Evolutionary conservation across 2,797 vertebrate species (phyloP).

Genomic region (Rhinoraja longicauda): DNA sequence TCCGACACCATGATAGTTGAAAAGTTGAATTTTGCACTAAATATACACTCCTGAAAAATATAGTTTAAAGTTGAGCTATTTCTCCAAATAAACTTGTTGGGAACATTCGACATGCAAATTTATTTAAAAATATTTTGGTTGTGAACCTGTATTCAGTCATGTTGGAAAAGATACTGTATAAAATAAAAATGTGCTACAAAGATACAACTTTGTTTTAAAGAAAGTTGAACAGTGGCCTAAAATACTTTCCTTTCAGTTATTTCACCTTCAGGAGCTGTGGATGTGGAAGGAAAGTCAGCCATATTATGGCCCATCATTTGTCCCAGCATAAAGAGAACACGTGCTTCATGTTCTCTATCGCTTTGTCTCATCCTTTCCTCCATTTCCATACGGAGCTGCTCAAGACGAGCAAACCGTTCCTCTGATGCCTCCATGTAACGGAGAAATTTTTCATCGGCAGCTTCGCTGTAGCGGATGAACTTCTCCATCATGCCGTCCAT

Average conservation of each 20-base stretch:
- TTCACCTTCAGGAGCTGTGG: slow-evolving; percentile 30
- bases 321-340: slow-evolving; percentile 36
- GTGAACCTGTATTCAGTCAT: slow-evolving; percentile 18
- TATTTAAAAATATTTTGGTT: slow-evolving; percentile 36
- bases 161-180: slow-evolving; percentile 15
- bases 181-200: slow-evolving; percentile 35
- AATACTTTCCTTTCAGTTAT: slow-evolving; percentile 38
- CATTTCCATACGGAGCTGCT: slow-evolving; percentile 38
- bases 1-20: neutral
- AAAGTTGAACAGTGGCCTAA: slow-evolving; percentile 25
- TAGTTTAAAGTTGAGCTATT: slow-evolving; percentile 12
- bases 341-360: slow-evolving; percentile 34
- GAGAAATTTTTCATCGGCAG: slow-evolving; percentile 37
- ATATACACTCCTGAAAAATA: neutral
- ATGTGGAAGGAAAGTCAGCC: slow-evolving; percentile 34
- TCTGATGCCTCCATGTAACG: slow-evolving; percentile 38
- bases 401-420: slow-evolving; percentile 35
- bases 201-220: slow-evolving; percentile 12
- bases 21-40: neutral
- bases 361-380: slow-evolving; percentile 36
- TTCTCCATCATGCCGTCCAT: slow-evolving; percentile 37
- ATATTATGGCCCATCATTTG: slow-evolving; percentile 38
- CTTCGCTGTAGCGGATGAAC: slow-evolving; percentile 35
- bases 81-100: neutral
- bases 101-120: neutral